Conservation (phyloP, 1,140 invertebrate species). For the Aphelinus atriplicis region DNA sequence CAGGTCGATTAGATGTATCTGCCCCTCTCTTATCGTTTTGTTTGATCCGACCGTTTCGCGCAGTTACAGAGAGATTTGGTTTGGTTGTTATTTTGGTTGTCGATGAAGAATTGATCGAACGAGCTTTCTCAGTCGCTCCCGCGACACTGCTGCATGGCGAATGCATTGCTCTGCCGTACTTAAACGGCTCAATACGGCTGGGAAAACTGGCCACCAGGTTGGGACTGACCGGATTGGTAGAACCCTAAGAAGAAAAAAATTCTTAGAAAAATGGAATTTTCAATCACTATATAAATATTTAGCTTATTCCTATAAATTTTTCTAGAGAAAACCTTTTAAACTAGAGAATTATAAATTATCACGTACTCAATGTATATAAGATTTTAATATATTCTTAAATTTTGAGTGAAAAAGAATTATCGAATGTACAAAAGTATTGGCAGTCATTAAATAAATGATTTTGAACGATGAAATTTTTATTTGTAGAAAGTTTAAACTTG, state of each 20-base stretch:
- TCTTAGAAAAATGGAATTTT: not conserved
- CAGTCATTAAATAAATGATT: too few species aligned
- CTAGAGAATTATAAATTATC: too few species aligned
- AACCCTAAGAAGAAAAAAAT: slow-evolving; percentile 57
- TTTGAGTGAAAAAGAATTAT: too few species aligned
- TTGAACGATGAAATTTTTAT: too few species aligned
- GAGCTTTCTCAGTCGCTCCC: slow-evolving; percentile 65
- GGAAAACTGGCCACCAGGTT: slow-evolving; percentile 68
- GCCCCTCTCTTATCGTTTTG: slow-evolving; percentile 54
- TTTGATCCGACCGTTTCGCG: slow-evolving; percentile 60
- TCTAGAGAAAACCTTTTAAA: too few species aligned
- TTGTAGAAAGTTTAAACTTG: too few species aligned
- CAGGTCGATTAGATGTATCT: slow-evolving; percentile 40
- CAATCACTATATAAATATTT: not conserved
- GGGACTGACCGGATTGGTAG: slow-evolving; percentile 73
- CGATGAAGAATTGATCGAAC: slow-evolving; percentile 64
- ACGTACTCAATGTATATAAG: too few species aligned
- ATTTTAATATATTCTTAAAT: too few species aligned
- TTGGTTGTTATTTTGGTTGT: slow-evolving; percentile 52
- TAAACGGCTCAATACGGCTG: slow-evolving; percentile 70
- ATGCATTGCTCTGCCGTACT: slow-evolving; percentile 63
- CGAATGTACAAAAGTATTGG: too few species aligned
- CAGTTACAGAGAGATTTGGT: slow-evolving; percentile 59
- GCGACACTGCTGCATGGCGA: slow-evolving; percentile 64
- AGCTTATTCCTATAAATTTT: not conserved